These are phyloP conservation scores for Sebastiscus albofasciatus DNA, from an alignment of 2,797 vertebrate genomes.

Conservation along the genomic window DNA sequence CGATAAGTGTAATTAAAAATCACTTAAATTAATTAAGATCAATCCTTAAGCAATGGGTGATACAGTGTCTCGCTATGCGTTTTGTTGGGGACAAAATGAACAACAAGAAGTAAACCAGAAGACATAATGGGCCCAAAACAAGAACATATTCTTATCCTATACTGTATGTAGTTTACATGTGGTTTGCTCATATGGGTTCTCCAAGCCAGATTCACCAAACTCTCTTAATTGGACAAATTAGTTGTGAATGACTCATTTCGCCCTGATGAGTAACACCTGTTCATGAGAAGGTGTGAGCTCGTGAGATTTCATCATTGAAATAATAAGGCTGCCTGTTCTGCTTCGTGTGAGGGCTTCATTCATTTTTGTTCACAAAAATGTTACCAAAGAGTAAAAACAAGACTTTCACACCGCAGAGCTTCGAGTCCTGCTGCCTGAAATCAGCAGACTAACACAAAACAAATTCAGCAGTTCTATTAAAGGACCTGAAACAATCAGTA, in stretches of 20 bases:
- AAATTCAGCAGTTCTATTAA: background rate
- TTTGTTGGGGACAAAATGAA: background rate
- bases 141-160: background rate
- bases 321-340: background rate
- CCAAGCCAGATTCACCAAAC: background rate
- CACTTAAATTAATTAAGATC: slow-evolving; percentile 25
- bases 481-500: background rate
- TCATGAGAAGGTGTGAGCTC: background rate
- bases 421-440: background rate
- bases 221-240: background rate
- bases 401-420: background rate
- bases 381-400: background rate
- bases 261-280: background rate
- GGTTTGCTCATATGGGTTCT: background rate
- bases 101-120: background rate
- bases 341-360: background rate
- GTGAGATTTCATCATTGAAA: background rate
- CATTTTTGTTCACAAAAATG: background rate
- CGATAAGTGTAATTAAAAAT: slow-evolving; percentile 32
- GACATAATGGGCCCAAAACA: background rate
- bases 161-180: background rate
- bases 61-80: background rate
- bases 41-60: slow-evolving; percentile 36
- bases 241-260: background rate
- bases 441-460: background rate